Percentiles rank a stretch among this genome's conserved stretches.
These are phyloP conservation scores for Triplophysa dalaica DNA, from an alignment of 2,113 vertebrate species.

Conservation along the genomic window DNA sequence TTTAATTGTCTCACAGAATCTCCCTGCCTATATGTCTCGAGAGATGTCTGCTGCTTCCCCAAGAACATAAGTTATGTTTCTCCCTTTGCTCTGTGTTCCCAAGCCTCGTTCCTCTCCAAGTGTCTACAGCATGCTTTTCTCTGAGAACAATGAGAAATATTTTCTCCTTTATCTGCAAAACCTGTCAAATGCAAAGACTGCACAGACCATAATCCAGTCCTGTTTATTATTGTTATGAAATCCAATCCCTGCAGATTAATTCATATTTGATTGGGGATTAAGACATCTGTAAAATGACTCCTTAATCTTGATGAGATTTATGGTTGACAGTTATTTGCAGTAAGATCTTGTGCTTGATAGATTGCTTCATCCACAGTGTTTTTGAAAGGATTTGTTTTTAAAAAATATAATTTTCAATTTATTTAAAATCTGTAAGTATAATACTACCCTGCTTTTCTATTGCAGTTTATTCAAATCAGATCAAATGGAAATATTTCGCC, in stretches of 20 bases:
- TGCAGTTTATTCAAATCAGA: conserved; percentile 12
- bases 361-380: background rate
- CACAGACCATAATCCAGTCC: background rate
- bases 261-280: conserved; percentile 25
- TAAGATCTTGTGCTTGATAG: background rate
- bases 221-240: conserved; percentile 20
- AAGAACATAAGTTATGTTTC: background rate
- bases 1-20: conserved; percentile 31
- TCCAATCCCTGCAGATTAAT: conserved; percentile 32
- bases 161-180: conserved; percentile 7
- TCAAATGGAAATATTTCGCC: conserved; percentile 4
- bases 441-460: background rate
- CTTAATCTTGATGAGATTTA: conserved; percentile 33
- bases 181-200: background rate
- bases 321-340: conserved; percentile 1
- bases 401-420: background rate
- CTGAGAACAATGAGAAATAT: background rate
- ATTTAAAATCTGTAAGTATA: conserved; percentile 4
- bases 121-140: background rate
- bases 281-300: conserved; percentile 33
- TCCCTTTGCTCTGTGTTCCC: conserved; percentile 3
- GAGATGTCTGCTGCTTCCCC: background rate
- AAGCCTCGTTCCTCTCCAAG: background rate
- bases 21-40: background rate
- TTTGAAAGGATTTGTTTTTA: background rate